phyloP scores from a whole-genome alignment of 2,113 vertebrate species.

The Microcebus lehilahytsara region DNA sequence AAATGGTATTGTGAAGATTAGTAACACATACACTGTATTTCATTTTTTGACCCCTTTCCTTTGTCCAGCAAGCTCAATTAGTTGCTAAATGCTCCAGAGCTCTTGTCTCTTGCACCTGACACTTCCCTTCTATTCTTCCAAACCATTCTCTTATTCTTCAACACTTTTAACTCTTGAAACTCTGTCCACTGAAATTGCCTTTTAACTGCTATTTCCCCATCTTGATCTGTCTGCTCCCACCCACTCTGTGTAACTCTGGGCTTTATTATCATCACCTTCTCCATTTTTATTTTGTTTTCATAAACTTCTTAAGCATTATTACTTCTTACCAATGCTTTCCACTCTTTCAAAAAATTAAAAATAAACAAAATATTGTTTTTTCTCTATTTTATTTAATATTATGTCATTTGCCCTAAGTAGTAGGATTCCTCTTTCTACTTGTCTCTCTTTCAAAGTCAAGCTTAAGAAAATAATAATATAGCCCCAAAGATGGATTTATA shows the following conservation, averaged over 20 bases:
- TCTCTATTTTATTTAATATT: neutral
- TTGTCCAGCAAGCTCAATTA: neutral
- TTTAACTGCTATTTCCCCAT: neutral
- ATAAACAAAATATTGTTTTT: neutral
- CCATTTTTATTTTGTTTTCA: neutral
- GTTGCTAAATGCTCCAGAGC: neutral
- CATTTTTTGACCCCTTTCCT: neutral
- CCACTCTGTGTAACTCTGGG: neutral
- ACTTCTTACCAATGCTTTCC: neutral
- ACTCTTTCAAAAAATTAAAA: neutral
- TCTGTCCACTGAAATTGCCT: neutral
- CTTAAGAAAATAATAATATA: neutral
- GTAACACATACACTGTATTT: neutral
- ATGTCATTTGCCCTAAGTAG: neutral
- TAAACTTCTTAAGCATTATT: neutral
- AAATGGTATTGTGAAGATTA: neutral
- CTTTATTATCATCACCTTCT: neutral
- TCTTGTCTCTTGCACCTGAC: neutral
- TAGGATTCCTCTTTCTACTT: neutral
- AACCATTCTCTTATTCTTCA: neutral
- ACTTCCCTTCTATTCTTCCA: neutral
- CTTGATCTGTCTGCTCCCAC: neutral
- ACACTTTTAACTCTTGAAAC: neutral
- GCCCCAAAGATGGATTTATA: neutral
- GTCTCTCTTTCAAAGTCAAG: neutral